Evolutionary conservation across 1,140 invertebrate genomes (phyloP).

Genomic region (Mamestra configurata): DNA sequence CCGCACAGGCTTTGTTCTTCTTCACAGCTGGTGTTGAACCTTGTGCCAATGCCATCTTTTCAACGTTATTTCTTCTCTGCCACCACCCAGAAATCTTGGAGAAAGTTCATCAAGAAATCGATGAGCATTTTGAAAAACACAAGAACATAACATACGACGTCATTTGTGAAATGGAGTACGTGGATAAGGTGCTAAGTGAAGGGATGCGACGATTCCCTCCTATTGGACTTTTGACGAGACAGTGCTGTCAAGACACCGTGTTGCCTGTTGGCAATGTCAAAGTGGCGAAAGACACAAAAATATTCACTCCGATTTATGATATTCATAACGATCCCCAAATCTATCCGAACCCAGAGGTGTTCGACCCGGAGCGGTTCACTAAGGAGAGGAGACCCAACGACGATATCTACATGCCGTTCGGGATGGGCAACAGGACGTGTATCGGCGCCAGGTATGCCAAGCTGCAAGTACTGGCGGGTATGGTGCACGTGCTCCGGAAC

Average conservation of each 20-base stretch:
- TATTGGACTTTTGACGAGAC: constrained; percentile 65
- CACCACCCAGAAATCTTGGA: constrained; percentile 87
- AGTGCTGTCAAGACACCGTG: constrained; percentile 65
- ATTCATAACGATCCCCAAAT: constrained; percentile 48
- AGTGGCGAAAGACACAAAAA: constrained; percentile 41
- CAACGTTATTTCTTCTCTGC: constrained; percentile 72
- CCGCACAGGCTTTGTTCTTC: constrained; percentile 79
- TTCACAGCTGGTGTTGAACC: constrained; percentile 89
- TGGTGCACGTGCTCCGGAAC: constrained; percentile 70
- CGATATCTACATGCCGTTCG: constrained; percentile 89
- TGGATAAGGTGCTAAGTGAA: constrained; percentile 78
- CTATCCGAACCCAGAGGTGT: constrained; percentile 51
- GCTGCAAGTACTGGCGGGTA: constrained; percentile 78
- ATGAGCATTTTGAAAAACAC: constrained; percentile 67
- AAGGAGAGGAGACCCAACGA: constrained; percentile 56
- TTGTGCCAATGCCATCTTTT: constrained; percentile 86
- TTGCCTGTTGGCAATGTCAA: constrained; percentile 49
- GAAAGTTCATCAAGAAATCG: constrained; percentile 89
- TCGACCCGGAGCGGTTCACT: constrained; percentile 81
- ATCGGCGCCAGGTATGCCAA: constrained; percentile 88
- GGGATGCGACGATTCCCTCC: constrained; percentile 83
- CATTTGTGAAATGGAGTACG: constrained; percentile 70
- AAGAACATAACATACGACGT: constrained; percentile 71
- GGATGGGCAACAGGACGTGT: constrained; percentile 89
- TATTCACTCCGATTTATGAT: constrained; percentile 43